Conservation (phyloP, 2,888 invertebrate species). For the Monoplex corrugatus region DNA sequence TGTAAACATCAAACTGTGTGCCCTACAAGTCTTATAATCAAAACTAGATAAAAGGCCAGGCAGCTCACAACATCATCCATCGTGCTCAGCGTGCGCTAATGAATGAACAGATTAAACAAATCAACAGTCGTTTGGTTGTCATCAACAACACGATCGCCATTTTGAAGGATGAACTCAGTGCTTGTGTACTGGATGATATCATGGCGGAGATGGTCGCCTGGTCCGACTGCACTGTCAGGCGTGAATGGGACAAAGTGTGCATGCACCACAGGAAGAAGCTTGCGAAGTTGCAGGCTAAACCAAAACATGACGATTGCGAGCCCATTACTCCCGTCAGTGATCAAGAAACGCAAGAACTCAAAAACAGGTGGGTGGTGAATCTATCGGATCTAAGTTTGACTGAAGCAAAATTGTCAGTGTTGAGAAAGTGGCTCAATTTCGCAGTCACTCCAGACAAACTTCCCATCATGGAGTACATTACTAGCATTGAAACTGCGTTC, state of each 20-base stretch:
- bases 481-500: conserved; percentile 9
- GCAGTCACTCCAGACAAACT: conserved; percentile 21
- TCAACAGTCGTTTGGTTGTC: no score
- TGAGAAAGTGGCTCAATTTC: conserved; percentile 16
- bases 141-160: conserved; percentile 6
- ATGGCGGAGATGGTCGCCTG: not conserved
- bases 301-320: not conserved
- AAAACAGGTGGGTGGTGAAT: conserved; percentile 14
- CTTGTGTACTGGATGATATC: not conserved
- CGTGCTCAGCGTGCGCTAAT: conserved; percentile 3
- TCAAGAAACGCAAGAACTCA: not conserved
- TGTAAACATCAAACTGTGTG: no score
- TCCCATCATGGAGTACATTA: conserved; percentile 21
- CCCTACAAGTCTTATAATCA: no score
- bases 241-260: not conserved
- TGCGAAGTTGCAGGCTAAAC: not conserved
- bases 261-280: no score
- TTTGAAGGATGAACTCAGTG: not conserved
- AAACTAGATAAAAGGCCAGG: not conserved
- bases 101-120: not conserved
- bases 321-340: conserved; percentile 16
- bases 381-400: not conserved
- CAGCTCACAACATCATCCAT: conserved; percentile 15
- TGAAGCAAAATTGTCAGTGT: conserved; percentile 3
- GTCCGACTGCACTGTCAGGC: not conserved